These are phyloP conservation scores for Monochamus saltuarius DNA, from an alignment of 1,140 invertebrate species.

Conservation along the genomic window DNA sequence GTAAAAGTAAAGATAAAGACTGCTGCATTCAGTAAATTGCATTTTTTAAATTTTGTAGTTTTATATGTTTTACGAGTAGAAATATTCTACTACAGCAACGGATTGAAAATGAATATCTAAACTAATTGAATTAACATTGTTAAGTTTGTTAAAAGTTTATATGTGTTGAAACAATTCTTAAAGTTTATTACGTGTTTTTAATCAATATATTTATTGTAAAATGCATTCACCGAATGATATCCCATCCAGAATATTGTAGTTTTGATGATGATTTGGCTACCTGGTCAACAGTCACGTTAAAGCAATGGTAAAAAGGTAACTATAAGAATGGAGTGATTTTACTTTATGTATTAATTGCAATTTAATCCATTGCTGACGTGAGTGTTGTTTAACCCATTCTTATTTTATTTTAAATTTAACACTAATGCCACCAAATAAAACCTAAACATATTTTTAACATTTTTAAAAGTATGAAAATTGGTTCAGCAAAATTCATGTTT, in stretches of 20 bases:
- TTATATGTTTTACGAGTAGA: conserved; percentile 28
- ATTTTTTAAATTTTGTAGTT: conserved; percentile 10
- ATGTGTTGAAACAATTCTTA: conserved; percentile 19
- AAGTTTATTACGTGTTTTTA: conserved; percentile 26
- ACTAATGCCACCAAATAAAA: no score
- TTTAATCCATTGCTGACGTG: conserved; percentile 49
- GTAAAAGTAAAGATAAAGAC: conserved; percentile 40
- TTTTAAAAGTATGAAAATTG: no score
- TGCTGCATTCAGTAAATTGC: conserved; percentile 39
- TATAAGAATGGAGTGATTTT: conserved; percentile 39
- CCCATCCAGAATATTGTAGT: conserved; percentile 30
- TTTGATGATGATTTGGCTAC: conserved; percentile 23
- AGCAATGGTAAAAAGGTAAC: conserved; percentile 47
- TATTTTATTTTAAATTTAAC: background rate
- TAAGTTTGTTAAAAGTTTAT: conserved; percentile 14
- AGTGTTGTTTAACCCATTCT: conserved; percentile 39
- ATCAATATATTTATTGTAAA: conserved; percentile 21
- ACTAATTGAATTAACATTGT: conserved; percentile 18
- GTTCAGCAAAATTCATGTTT: no score
- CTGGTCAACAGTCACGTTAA: conserved; percentile 45
- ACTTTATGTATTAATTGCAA: conserved; percentile 33
- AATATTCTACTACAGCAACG: conserved; percentile 30
- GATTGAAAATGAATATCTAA: conserved; percentile 24
- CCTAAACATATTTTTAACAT: no score
- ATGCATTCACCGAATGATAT: conserved; percentile 33